Conservation (phyloP, 2,113 vertebrate genomes). For the Mesocricetus auratus region DNA sequence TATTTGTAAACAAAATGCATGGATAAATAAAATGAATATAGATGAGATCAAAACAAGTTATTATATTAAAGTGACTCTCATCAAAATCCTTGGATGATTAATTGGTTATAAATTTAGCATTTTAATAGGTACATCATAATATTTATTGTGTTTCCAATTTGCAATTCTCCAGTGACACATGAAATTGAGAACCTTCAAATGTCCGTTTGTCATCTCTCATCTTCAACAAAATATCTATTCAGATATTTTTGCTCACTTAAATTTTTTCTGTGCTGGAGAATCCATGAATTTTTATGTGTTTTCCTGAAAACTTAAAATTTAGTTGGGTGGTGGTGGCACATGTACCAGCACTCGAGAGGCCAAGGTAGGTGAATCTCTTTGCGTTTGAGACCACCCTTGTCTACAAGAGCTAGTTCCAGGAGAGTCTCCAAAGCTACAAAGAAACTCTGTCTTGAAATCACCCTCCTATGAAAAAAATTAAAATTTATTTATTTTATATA, state of each 20-base stretch:
- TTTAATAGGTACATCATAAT: background rate
- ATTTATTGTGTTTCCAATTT: background rate
- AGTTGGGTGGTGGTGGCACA: too few species aligned
- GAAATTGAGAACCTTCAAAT: background rate
- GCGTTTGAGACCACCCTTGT: too few species aligned
- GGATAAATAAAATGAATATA: background rate
- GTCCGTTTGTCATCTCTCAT: background rate
- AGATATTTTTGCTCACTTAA: background rate
- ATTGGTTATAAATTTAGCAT: background rate
- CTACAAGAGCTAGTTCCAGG: too few species aligned
- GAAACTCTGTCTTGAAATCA: too few species aligned
- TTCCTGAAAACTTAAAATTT: too few species aligned
- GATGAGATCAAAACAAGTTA: background rate
- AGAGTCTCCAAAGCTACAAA: too few species aligned
- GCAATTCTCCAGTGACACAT: background rate
- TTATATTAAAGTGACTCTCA: background rate
- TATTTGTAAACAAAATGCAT: conserved; percentile 14
- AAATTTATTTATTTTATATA: background rate
- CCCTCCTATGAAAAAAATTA: too few species aligned
- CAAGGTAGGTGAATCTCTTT: too few species aligned
- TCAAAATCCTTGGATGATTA: background rate
- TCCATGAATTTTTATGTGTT: background rate
- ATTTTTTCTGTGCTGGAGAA: background rate
- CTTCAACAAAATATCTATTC: background rate
- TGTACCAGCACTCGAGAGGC: too few species aligned